Evolutionary conservation across 2,113 vertebrate species (phyloP), one percentile per base, ranked within the genome.

Genomic region (Myodes glareolus): DNA sequence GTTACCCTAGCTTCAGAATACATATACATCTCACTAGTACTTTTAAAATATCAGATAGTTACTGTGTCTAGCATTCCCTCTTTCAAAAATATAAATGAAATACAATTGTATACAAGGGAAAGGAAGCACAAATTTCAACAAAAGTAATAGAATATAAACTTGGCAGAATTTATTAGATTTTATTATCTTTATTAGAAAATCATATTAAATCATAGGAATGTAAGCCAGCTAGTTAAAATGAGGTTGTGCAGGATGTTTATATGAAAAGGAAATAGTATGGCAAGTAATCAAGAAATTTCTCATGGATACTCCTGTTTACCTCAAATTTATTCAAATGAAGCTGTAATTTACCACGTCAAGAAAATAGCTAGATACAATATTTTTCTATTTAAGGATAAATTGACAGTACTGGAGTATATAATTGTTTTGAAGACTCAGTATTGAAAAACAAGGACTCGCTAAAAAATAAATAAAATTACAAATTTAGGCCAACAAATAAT

Each of bases 21-120:
- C 63, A 65, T 10, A 65, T 65, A 70, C 86, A 93, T 75, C 25
- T 42, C 42, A 29, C 45, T 29, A 76, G 10, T 39, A 68, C 94
- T 97, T 96, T 90, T 73, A 96, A 96, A 97, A 95, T 65, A 91
- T 76, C 91, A 72, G 67, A 84, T 67, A 76, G 88, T 86, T 9
- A 80, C 29, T 78, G 29, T 91, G 86, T 25, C 36, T 45, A 58
- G 50, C 85, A 16, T 45, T 19, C 70, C 61, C 17, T 0, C 67
- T 45, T 94, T 96, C 88, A 67, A 67, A 92, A 72, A 68, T 9
- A 33, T 36, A 61, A 78, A 84, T 61, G 11, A 97, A 88, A 58
- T 61, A 39, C 27, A 29, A 70, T 50, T 81, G 2, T 5, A 58
- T 88, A 55, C 85, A 68, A 39, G 3, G 80, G 7, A 92, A 90